Base-by-base conservation (phyloP, 2,797 vertebrate genomes). In the Siniperca undulata region DNA sequence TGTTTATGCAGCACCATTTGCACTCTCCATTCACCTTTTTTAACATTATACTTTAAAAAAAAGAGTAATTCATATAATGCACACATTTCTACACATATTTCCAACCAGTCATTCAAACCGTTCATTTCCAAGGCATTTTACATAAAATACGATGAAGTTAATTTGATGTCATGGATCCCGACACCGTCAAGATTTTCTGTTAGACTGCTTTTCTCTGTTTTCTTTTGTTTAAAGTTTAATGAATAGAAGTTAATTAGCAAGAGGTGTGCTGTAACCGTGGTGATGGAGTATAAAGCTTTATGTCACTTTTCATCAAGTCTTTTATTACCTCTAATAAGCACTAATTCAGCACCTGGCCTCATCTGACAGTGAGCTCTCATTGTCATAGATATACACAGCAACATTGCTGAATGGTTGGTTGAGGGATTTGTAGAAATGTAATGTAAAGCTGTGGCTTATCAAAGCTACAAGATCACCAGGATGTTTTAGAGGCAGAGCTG, bases 271-370 rank as follows among this genome's bases (percentile, higher is more conserved):
- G 66, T 24, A 52, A 55, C 24, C 14, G 1, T 36, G 40, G 52
- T 50, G 42, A 68, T 12, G 12, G 27, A 70, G 50, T 5, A 7
- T 13, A 58, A 46, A n/a, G 42, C n/a, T 50, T 62, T 5, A 24
- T 53, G 71, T 61, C 14, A 55, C 46, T 76, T 36, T 52, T 76
- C 40, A 62, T 70, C 4, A 62, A 30, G 5, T 17, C 24, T 65
- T 17, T 58, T 42, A 24, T 60, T 13, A 4, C 19, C 30, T n/a
- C 30, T 56, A 24, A 52, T 76, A 3, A 58, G 14, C 34, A 10
- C 22, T 36, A 61, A 70, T 62, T 74, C 52, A 56, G 34, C 34
- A 17, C 27, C 36, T 48, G 42, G 44, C 13, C 56, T 61, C 11
- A 3, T 50, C 46, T 56, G 22, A 56, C 46, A 52, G 19, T 8